Evolutionary conservation across 1,140 invertebrate species (phyloP).

Genomic region (Dendrolimus punctatus): DNA sequence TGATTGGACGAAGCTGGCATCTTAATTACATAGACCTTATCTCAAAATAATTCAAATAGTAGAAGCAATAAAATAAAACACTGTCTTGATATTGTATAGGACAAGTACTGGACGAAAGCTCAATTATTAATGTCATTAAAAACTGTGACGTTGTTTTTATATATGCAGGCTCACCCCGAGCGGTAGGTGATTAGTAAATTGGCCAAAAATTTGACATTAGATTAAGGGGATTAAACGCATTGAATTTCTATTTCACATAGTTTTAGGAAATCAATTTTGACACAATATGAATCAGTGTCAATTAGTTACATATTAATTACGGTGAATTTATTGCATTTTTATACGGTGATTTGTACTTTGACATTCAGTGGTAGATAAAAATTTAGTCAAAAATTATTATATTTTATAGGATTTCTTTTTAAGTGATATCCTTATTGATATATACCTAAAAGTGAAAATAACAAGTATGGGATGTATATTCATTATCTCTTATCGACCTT

Average conservation of each 20-base stretch:
- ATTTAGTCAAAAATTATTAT: neutral
- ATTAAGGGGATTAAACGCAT: conserved; percentile 7
- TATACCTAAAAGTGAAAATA: too few species aligned
- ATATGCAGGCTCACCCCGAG: conserved; percentile 8
- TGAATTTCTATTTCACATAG: conserved; percentile 5
- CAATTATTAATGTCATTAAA: conserved; percentile 25
- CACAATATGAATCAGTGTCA: neutral
- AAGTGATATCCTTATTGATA: too few species aligned
- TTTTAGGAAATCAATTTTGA: conserved; percentile 4
- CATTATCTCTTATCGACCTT: too few species aligned
- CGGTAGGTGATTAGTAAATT: conserved; percentile 10
- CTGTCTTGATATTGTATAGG: neutral
- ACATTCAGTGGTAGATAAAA: neutral
- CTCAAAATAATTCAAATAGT: too few species aligned
- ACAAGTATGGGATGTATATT: too few species aligned
- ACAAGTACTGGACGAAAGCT: conserved; percentile 22
- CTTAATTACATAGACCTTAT: neutral
- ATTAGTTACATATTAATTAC: neutral
- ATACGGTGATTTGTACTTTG: neutral
- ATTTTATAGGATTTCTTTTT: too few species aligned
- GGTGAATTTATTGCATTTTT: neutral
- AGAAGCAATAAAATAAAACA: too few species aligned
- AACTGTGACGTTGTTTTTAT: conserved; percentile 26
- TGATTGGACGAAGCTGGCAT: conserved; percentile 11
- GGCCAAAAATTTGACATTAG: conserved; percentile 2